These are phyloP conservation scores for Ophioderma brevispina DNA, from an alignment of 35 echinoderm and acorn worm genomes.

Conservation along the genomic window DNA sequence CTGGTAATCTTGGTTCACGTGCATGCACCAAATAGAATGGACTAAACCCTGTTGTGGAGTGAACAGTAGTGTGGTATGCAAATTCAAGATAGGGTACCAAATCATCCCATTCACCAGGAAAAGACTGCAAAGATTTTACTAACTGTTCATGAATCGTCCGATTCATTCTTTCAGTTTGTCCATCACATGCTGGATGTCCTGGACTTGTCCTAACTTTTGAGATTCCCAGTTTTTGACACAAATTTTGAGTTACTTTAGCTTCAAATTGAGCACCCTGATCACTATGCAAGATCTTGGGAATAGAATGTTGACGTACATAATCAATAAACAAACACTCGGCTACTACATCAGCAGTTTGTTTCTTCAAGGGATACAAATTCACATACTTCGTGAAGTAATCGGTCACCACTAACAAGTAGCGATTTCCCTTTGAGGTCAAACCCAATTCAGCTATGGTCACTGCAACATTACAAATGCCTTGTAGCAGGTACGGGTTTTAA, in stretches of 20 bases:
- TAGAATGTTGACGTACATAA: too few species aligned
- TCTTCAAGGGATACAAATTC: constrained; percentile 50
- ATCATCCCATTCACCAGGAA: too few species aligned
- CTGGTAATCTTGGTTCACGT: constrained; percentile 3
- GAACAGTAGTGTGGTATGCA: constrained; percentile 34
- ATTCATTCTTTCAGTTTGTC: too few species aligned
- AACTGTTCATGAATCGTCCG: too few species aligned
- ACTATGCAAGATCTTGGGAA: background rate
- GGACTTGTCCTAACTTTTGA: constrained; percentile 22
- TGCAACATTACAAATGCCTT: constrained; percentile 61
- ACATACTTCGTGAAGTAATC: constrained; percentile 77
- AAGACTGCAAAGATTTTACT: too few species aligned
- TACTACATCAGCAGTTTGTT: constrained; percentile 53
- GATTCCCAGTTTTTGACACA: constrained; percentile 7
- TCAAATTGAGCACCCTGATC: constrained; percentile 60
- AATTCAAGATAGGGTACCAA: constrained; percentile 4
- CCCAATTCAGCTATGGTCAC: constrained; percentile 70
- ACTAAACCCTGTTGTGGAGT: constrained; percentile 21
- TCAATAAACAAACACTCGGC: constrained; percentile 61
- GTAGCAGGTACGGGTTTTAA: background rate
- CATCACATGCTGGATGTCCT: constrained; percentile 40
- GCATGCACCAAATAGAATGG: constrained; percentile 34
- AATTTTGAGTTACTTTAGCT: background rate
- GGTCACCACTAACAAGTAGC: constrained; percentile 61
- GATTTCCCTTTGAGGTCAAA: constrained; percentile 36